These are phyloP conservation scores for Leistus spinibarbis DNA, from an alignment of 2,888 invertebrate species.

Conservation along the genomic window DNA sequence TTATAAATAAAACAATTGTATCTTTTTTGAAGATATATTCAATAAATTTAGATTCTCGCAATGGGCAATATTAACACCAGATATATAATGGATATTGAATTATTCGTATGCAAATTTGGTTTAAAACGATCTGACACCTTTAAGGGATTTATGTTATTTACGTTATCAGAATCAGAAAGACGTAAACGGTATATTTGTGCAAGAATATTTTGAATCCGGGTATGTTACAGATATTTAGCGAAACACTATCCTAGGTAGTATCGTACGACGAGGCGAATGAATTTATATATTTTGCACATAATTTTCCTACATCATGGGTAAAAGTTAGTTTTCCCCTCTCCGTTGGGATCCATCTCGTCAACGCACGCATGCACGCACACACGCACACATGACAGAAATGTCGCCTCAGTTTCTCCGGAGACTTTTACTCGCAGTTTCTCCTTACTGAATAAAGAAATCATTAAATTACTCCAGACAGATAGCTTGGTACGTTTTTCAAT, in stretches of 20 bases:
- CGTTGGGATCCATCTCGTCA: conserved; percentile 22
- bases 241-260: no score
- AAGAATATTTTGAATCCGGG: conserved; percentile 13
- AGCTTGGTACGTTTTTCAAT: not conserved
- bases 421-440: conserved; percentile 14
- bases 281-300: conserved; percentile 30
- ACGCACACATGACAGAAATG: conserved; percentile 29
- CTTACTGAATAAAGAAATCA: conserved; percentile 33
- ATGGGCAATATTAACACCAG: no score
- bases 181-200: not conserved
- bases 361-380: not conserved
- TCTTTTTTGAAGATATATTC: no score
- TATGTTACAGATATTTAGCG: no score
- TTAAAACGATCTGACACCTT: no score
- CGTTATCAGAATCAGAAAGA: no score
- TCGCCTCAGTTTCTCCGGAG: conserved; percentile 25
- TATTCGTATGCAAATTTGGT: no score
- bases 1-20: no score
- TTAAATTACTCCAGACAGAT: conserved; percentile 31
- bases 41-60: no score
- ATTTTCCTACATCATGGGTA: conserved; percentile 20
- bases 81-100: no score
- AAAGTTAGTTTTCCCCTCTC: conserved; percentile 31
- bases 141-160: no score
- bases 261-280: no score